A percentile compares a stretch with the other conserved stretches of the same genome.
Conservation (phyloP, 2,113 vertebrate genomes). For the Bujurquina vittata region DNA sequence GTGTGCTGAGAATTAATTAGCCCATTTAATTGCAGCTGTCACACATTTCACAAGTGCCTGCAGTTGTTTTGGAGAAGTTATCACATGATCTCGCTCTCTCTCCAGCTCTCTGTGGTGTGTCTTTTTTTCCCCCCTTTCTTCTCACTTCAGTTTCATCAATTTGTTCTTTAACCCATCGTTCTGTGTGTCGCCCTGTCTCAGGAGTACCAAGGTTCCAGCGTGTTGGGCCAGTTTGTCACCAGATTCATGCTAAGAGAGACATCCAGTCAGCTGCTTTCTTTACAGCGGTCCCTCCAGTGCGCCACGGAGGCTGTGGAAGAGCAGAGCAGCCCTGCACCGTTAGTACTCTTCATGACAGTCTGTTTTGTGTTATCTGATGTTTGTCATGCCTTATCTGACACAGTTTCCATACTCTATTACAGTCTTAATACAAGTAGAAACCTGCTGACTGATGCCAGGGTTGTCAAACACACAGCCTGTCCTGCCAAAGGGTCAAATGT, state of each 20-base stretch:
- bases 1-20: slow-evolving; percentile 34
- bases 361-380: neutral
- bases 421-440: neutral
- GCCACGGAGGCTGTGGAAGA: slow-evolving; percentile 92
- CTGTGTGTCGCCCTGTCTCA: slow-evolving; percentile 57
- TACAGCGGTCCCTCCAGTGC: slow-evolving; percentile 93
- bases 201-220: slow-evolving; percentile 92
- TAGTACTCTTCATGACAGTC: slow-evolving; percentile 28
- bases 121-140: neutral
- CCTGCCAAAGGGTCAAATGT: neutral
- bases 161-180: neutral
- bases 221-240: slow-evolving; percentile 95
- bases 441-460: neutral
- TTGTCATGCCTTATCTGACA: neutral
- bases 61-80: slow-evolving; percentile 14
- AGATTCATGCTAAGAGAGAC: slow-evolving; percentile 95
- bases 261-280: slow-evolving; percentile 90
- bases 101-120: neutral
- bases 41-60: slow-evolving; percentile 16
- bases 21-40: slow-evolving; percentile 39
- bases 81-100: neutral
- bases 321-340: slow-evolving; percentile 86
- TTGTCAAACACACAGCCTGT: neutral
- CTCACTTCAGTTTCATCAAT: neutral
- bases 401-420: neutral